Base-by-base conservation (phyloP, 1,140 invertebrate species). In the Drosophila jambulina region DNA sequence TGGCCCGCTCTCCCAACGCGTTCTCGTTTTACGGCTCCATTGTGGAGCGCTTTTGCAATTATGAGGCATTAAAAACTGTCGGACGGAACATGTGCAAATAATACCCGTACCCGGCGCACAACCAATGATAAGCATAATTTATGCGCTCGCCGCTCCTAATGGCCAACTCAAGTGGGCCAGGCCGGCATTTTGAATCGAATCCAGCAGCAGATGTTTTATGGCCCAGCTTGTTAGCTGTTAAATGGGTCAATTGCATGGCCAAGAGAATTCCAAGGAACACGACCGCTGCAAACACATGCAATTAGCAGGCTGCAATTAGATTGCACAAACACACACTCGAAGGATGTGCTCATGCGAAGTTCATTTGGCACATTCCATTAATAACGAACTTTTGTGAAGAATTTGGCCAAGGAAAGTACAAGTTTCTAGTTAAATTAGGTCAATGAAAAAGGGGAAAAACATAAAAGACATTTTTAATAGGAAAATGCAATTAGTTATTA, bases 51-150 rank as follows among this genome's bases (percentile, higher is more conserved):
- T 48, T 17, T 27, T 90, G 80, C 78, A 87, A 87, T 90, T 90
- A 90, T 75, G 80, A 54, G 63, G 58, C 69, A 87, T 78, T 84
- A 80, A 68, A 67, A 78, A 64, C 57, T 62, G 63, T 48, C 53
- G 12, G 42, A 36, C 42, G 57, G 70, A 87, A 81, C 84, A 90
- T 90, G 80, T 88, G 84, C 77, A 78, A 80, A 87, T 88, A 87
- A 87, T 71, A 62, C 53, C 21, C 32, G 27, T 32, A n/a, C 34
- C 12, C 25, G 46, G 4, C 10, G 27, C 8, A 53, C 51, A 6
- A 58, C 76, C 53, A 82, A 83, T 80, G 84, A 87, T 87, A 87
- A 87, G 72, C 84, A 84, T 87, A 87, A 84, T 87, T 90, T 88
- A 87, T 84, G 77, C 61, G 36, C 34, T n/a, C 9, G 21, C 32